Base-by-base conservation (phyloP, 2,113 vertebrate species). In the Anguilla japonica region DNA sequence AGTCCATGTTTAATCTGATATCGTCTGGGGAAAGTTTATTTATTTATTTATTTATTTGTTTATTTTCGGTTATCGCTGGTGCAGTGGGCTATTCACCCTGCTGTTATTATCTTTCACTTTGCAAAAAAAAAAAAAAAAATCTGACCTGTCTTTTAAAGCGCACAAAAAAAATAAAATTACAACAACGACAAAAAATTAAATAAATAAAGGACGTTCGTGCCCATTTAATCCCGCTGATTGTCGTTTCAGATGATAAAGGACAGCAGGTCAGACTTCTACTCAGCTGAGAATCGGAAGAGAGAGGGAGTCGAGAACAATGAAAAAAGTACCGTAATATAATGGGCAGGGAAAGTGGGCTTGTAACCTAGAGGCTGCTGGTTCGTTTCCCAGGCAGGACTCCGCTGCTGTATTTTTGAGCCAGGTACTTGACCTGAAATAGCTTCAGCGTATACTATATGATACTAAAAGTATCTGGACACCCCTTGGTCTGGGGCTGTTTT, bases 1-100 rank as follows among this genome's bases (percentile, higher is more conserved):
- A 83, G 85, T 87, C 84, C 67, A 87, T 85, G 86, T 89, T 83
- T 87, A 84, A 89, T 87, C 75, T 50, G 26, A 71, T 75, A 5
- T 84, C 34, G 11, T 83, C 63, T 67, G 3, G 41, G 34, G 0
- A 85, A 89, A 89, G 86, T 87, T 2, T 83, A 75, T 46, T 41
- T 63, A 34, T 34, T 34, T 34, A 34, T 1, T 34, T 34, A 34
- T 34, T 86, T 40, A 8, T 46, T 46, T 46, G 0, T 46, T 43
- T 43, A 5, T 7, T 7, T 8, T 87, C 41, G 81, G 80, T 46
- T 22, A 34, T 40, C n/a, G 60, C 43, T 53, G 56, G n/a, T 57
- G 78, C 67, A 41, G 40, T 85, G 39, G 53, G 43, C 86, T 43
- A 41, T 80, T 86, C 79, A 1, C 1, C 34, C 8, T 41, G 41